Conservation (phyloP, 2,113 vertebrate genomes). For the Egretta garzetta region DNA sequence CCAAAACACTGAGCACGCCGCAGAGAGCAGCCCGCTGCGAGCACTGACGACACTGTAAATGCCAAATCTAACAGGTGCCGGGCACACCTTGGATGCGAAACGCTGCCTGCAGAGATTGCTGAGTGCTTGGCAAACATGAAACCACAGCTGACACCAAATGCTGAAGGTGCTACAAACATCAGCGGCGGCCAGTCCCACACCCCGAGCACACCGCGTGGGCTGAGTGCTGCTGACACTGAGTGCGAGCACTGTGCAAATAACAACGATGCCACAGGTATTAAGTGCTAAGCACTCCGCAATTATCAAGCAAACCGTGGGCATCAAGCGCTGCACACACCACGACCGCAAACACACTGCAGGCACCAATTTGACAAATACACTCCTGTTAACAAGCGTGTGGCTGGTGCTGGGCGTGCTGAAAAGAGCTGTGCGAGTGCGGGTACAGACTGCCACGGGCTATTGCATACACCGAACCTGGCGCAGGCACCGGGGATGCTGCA, state of each 20-base stretch:
- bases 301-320: slow-evolving; percentile 43
- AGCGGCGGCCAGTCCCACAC: fast-evolving
- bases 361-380: slow-evolving; percentile 43
- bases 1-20: neutral
- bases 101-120: neutral
- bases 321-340: neutral
- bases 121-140: neutral
- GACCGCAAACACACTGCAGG: slow-evolving; percentile 41
- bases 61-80: neutral
- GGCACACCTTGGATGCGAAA: neutral
- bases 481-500: neutral
- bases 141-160: neutral
- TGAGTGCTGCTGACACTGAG: neutral
- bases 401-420: neutral
- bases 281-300: slow-evolving; percentile 52
- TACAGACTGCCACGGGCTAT: neutral
- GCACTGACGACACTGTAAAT: neutral
- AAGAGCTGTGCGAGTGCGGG: neutral
- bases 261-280: slow-evolving; percentile 58
- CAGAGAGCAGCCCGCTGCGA: fast-evolving
- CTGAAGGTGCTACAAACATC: neutral
- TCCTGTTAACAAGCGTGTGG: neutral
- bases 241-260: neutral
- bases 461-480: neutral
- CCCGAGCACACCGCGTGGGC: fast-evolving